A percentile compares a stretch with the other conserved stretches of the same genome.
Evolutionary conservation across 2,113 vertebrate genomes (phyloP).

Genomic region (Alaudala cheleensis): DNA sequence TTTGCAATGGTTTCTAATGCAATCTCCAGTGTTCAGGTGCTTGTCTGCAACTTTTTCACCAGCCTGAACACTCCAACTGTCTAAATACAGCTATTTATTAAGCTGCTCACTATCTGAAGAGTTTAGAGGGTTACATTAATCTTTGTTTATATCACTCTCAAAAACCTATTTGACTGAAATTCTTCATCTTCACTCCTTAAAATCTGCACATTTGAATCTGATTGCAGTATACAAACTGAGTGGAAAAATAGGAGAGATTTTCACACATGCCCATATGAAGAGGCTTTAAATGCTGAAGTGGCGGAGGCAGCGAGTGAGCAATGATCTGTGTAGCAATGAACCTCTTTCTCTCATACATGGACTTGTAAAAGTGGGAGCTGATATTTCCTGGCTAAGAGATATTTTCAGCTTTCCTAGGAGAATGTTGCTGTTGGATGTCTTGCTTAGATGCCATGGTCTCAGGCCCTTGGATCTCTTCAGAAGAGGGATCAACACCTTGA

Average conservation of each 20-base stretch:
- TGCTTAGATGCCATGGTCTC: neutral
- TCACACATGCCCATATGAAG: neutral
- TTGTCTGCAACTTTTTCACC: neutral
- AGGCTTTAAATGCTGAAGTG: neutral
- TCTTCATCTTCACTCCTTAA: neutral
- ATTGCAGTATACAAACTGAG: neutral
- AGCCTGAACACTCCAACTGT: neutral
- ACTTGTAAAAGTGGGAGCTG: neutral
- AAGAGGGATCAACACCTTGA: neutral
- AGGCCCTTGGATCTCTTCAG: neutral
- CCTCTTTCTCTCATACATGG: neutral
- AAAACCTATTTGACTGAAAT: neutral
- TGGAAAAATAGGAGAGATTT: neutral
- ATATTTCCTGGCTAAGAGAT: neutral
- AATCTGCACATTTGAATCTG: neutral
- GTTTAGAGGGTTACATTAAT: fast-evolving
- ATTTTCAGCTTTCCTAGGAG: neutral
- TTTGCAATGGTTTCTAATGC: neutral
- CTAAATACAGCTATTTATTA: neutral
- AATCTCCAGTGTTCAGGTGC: neutral
- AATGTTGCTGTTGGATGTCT: neutral
- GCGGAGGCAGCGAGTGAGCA: neutral
- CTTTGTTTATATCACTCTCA: neutral
- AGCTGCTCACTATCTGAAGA: neutral
- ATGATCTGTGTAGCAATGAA: neutral